Evolutionary conservation across 2,797 vertebrate species (phyloP).

Genomic region (Pseudochromis fuscus): DNA sequence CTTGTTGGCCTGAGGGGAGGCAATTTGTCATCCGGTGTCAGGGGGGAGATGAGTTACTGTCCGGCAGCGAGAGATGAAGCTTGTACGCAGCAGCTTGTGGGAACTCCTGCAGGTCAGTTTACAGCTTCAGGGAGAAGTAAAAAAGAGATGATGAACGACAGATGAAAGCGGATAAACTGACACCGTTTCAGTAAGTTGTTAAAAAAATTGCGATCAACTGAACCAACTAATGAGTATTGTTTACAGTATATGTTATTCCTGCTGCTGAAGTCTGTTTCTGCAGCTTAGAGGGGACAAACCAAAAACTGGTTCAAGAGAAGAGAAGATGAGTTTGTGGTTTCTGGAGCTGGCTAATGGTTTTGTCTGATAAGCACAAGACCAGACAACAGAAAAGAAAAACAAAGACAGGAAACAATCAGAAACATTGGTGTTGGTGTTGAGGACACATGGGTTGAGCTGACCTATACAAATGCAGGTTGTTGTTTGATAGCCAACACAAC

Average conservation of each 20-base stretch:
- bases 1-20: conserved; percentile 31
- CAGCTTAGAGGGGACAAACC: no score
- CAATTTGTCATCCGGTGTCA: conserved; percentile 63
- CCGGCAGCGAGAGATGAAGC: conserved; percentile 26
- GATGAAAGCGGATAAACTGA: not conserved
- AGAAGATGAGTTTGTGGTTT: no score
- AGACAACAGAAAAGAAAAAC: no score
- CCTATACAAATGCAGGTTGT: no score
- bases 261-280: no score
- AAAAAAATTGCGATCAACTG: not conserved
- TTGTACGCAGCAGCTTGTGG: conserved; percentile 23
- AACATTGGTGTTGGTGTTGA: no score
- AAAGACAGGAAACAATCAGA: no score
- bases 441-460: no score
- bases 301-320: no score
- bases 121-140: conserved; percentile 41
- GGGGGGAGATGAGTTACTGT: conserved; percentile 48
- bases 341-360: no score
- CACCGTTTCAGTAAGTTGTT: not conserved
- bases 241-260: not conserved
- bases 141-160: not conserved
- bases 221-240: not conserved
- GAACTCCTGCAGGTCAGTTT: conserved; percentile 40
- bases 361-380: no score
- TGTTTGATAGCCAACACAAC: no score